A percentile compares a stretch with the other conserved stretches of the same genome.
Conservation (phyloP, 2,113 vertebrate species). For the Engystomops pustulosus region DNA sequence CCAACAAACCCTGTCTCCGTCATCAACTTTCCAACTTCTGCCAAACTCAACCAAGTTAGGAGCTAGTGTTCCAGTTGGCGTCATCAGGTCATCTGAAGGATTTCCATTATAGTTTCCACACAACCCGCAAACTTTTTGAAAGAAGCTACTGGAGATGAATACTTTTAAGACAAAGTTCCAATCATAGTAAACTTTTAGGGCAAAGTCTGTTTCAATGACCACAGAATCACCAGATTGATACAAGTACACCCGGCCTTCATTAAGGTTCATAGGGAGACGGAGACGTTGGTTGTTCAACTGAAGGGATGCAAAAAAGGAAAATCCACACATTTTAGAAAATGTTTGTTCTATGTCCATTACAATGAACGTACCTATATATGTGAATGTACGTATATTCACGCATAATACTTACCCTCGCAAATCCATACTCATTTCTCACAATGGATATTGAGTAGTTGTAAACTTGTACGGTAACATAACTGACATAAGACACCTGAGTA, state of each 20-base stretch:
- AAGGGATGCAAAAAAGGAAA: not conserved
- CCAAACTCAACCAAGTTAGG: conserved; percentile 61
- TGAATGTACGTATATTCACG: not conserved
- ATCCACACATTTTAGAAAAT: not conserved
- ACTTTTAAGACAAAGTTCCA: conserved; percentile 73
- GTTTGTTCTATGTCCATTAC: not conserved
- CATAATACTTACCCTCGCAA: conserved; percentile 58
- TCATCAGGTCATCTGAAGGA: conserved; percentile 61
- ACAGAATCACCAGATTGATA: conserved; percentile 70
- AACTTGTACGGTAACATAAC: fast-evolving
- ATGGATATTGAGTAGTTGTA: fast-evolving
- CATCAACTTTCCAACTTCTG: conserved; percentile 66
- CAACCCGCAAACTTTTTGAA: conserved; percentile 39
- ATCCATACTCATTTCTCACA: conserved; percentile 45
- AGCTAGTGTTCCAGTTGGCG: conserved; percentile 59
- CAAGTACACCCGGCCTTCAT: conserved; percentile 65
- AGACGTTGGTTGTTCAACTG: conserved; percentile 73
- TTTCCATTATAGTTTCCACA: conserved; percentile 65
- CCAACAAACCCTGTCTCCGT: conserved; percentile 62
- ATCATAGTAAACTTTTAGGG: conserved; percentile 72
- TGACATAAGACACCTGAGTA: not conserved
- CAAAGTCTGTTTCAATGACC: conserved; percentile 68
- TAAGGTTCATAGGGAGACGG: conserved; percentile 70
- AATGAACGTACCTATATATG: not conserved
- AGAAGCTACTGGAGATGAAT: conserved; percentile 61